These are phyloP conservation scores for Caenorhabditis doughertyi DNA, from an alignment of 2,888 invertebrate genomes.

Conservation along the genomic window DNA sequence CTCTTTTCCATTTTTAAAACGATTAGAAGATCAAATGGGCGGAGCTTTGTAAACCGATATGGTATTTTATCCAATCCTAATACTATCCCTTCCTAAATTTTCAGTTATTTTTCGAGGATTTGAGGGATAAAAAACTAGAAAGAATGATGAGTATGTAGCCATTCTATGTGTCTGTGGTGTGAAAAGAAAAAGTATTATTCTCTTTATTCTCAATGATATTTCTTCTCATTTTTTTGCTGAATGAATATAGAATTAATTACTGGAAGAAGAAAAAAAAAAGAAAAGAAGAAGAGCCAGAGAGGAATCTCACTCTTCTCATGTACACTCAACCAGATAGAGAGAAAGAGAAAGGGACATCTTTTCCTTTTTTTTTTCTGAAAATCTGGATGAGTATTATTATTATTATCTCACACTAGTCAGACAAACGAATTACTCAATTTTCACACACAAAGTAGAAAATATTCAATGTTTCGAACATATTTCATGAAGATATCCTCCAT, in stretches of 20 bases:
- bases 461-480: too few relatives aligned
- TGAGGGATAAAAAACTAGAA: slow-evolving; percentile 9
- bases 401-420: background rate
- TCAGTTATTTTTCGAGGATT: too few relatives aligned
- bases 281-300: background rate
- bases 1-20: too few relatives aligned
- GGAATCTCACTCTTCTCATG: slow-evolving; percentile 21
- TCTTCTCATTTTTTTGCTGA: slow-evolving; percentile 41
- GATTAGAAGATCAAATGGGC: too few relatives aligned
- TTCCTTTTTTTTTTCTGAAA: slow-evolving; percentile 16
- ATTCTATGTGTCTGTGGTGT: slow-evolving; percentile 28
- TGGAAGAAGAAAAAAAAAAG: slow-evolving; percentile 18
- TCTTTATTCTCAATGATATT: slow-evolving; percentile 25
- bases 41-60: too few relatives aligned
- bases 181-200: slow-evolving; percentile 27
- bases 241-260: slow-evolving; percentile 67
- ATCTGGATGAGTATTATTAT: slow-evolving; percentile 22
- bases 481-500: too few relatives aligned
- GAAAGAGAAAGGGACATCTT: slow-evolving; percentile 5
- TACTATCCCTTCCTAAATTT: background rate
- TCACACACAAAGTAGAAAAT: background rate
- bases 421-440: background rate
- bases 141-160: slow-evolving; percentile 18
- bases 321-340: background rate
- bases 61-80: too few relatives aligned